Conservation (phyloP, 1,140 invertebrate species). For the Coenobita brevimanus region DNA sequence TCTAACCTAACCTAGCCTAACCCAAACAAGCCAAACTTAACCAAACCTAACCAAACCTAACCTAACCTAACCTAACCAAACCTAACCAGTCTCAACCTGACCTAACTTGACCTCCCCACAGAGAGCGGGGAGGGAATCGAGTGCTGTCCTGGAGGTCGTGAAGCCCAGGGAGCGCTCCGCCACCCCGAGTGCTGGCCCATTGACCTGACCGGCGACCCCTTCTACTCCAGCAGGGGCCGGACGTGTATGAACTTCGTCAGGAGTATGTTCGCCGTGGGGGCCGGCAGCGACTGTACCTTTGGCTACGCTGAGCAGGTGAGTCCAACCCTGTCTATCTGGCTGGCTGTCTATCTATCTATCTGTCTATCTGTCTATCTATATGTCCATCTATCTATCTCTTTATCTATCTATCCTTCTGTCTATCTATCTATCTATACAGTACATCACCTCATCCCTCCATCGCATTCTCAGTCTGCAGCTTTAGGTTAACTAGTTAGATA, state of each 20-base stretch:
- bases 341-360: not conserved
- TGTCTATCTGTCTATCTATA: not conserved
- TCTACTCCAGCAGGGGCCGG: slow-evolving; percentile 72
- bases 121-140: slow-evolving; percentile 71
- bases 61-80: no score
- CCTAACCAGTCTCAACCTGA: no score
- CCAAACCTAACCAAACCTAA: no score
- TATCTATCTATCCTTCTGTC: not conserved
- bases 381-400: not conserved
- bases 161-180: slow-evolving; percentile 69
- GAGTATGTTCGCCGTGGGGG: slow-evolving; percentile 70
- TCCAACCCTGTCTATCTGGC: not conserved
- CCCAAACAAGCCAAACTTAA: no score
- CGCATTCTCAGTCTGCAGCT: no score
- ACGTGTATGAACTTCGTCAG: slow-evolving; percentile 74
- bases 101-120: not conserved
- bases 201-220: slow-evolving; percentile 74
- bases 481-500: no score
- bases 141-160: slow-evolving; percentile 70
- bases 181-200: slow-evolving; percentile 78
- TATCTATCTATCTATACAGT: no score
- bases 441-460: no score
- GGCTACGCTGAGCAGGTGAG: slow-evolving; percentile 72
- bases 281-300: slow-evolving; percentile 72
- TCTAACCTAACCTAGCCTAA: no score